Evolutionary conservation across 2,113 vertebrate genomes (phyloP).

Genomic region (Glareola pratincola): DNA sequence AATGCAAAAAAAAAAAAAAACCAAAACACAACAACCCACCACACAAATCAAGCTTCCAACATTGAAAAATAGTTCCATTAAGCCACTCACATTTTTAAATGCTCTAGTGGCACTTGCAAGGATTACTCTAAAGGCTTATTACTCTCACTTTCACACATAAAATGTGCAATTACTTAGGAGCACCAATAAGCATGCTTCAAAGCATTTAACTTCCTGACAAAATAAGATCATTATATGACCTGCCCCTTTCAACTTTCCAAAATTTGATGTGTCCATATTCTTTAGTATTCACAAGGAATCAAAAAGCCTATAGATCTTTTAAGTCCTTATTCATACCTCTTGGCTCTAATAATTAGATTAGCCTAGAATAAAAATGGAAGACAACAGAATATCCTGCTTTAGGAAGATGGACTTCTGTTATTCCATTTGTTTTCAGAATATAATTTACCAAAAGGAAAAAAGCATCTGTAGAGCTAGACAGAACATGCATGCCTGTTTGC

Average conservation of each 20-base stretch:
- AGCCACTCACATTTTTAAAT: background rate
- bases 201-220: background rate
- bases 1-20: background rate
- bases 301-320: background rate
- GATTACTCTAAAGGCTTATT: background rate
- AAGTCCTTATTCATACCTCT: background rate
- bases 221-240: background rate
- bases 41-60: background rate
- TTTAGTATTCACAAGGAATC: background rate
- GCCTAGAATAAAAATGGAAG: background rate
- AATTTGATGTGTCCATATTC: background rate
- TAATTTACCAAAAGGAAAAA: background rate
- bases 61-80: background rate
- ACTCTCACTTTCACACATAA: background rate
- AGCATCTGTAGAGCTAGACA: background rate
- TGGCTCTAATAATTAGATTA: background rate
- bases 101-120: background rate
- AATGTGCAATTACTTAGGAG: background rate
- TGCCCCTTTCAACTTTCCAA: background rate
- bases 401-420: background rate
- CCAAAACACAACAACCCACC: too few species aligned
- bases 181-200: background rate
- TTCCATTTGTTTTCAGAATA: background rate
- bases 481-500: background rate
- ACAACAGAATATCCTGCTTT: background rate